A percentile compares a stretch with the other conserved stretches of the same genome.
Evolutionary conservation across 2,888 invertebrate species (phyloP).

Genomic region (Eupithecia dodoneata): DNA sequence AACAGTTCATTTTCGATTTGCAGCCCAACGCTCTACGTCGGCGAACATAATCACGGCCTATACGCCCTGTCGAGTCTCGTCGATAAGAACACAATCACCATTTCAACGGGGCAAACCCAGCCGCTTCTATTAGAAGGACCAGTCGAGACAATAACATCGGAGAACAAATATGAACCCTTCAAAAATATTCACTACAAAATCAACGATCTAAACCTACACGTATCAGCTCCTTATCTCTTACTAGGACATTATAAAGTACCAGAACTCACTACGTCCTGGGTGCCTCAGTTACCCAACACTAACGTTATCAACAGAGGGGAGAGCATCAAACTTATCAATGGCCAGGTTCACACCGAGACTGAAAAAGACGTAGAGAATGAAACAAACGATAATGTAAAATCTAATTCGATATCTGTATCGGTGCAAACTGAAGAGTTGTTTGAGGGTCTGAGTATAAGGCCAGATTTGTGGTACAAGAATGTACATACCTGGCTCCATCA

Average conservation of each 20-base stretch:
- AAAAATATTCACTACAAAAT: constrained; percentile 79
- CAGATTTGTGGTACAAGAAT: constrained; percentile 73
- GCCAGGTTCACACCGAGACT: constrained; percentile 65
- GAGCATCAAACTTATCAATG: constrained; percentile 71
- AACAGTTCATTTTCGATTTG: constrained; percentile 51
- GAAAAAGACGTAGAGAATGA: constrained; percentile 75
- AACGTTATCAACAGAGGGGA: constrained; percentile 64
- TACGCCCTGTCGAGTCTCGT: constrained; percentile 97
- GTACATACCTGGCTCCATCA: constrained; percentile 87
- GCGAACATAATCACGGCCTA: constrained; percentile 92
- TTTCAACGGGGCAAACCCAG: constrained; percentile 88
- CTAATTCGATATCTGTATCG: constrained; percentile 75
- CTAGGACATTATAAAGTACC: constrained; percentile 90
- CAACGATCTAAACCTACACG: constrained; percentile 72
- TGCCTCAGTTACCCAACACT: constrained; percentile 70
- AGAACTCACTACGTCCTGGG: constrained; percentile 81
- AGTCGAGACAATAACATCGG: constrained; percentile 54
- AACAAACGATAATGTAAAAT: constrained; percentile 66
- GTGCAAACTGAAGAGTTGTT: constrained; percentile 85
- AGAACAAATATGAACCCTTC: constrained; percentile 75
- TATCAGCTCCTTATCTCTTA: constrained; percentile 76
- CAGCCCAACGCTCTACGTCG: constrained; percentile 96
- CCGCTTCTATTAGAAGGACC: constrained; percentile 91
- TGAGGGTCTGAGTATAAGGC: constrained; percentile 71
- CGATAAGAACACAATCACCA: constrained; percentile 94